These are phyloP conservation scores for Gallinago nigripennis DNA, from an alignment of 2,797 vertebrate genomes.

Conservation along the genomic window DNA sequence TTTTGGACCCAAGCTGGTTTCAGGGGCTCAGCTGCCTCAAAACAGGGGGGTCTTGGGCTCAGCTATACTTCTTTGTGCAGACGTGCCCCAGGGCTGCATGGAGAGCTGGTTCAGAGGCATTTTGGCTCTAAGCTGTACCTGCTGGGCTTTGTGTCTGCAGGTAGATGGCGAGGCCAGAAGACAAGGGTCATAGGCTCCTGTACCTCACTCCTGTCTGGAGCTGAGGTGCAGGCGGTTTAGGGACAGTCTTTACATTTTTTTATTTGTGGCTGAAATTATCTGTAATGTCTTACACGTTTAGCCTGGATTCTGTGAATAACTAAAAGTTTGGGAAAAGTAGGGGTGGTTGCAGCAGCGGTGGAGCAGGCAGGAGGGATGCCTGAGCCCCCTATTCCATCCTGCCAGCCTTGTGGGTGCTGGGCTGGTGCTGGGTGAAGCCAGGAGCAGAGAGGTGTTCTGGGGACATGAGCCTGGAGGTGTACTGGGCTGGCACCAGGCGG, in stretches of 20 bases:
- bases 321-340: neutral
- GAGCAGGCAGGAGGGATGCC: fast-evolving
- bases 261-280: neutral
- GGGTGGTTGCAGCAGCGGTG: neutral
- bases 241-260: neutral
- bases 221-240: fast-evolving
- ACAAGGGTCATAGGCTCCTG: fast-evolving
- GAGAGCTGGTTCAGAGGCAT: neutral
- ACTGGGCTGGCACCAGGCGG: fast-evolving
- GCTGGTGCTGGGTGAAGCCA: neutral
- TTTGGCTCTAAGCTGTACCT: neutral
- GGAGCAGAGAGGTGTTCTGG: neutral
- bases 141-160: neutral
- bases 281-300: neutral
- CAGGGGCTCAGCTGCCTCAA: neutral
- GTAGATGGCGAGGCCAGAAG: neutral
- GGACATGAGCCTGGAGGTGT: neutral
- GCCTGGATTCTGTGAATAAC: neutral
- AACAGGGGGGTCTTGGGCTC: neutral
- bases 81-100: neutral
- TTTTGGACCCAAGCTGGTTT: neutral
- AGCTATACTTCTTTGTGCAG: neutral
- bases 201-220: fast-evolving
- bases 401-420: neutral
- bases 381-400: neutral